A percentile compares a stretch with the other conserved stretches of the same genome.
phyloP scores from a whole-genome alignment of 2,113 vertebrate genomes.

The Phyllopteryx taeniolatus region DNA sequence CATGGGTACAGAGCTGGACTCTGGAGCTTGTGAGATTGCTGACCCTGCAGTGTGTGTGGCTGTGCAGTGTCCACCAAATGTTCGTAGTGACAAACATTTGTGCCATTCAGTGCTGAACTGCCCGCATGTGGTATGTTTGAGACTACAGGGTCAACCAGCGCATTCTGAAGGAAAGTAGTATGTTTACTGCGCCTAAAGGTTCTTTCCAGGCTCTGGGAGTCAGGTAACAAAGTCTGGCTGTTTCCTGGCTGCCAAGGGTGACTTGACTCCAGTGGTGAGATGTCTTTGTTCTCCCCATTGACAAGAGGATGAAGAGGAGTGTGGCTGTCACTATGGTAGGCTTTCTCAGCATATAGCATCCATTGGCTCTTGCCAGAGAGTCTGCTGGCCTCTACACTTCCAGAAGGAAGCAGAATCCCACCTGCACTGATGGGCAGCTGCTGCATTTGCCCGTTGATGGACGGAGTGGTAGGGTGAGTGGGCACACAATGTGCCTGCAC shows the following conservation, averaged over 20 bases:
- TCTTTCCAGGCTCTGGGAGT: conserved; percentile 23
- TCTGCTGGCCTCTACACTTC: not conserved
- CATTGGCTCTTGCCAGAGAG: conserved; percentile 19
- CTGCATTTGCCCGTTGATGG: conserved; percentile 50
- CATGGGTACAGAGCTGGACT: not conserved
- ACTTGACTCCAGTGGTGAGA: not conserved
- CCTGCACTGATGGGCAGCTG: conserved; percentile 32
- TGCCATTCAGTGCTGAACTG: conserved; percentile 4
- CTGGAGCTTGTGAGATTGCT: conserved; percentile 40
- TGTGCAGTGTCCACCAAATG: conserved; percentile 9
- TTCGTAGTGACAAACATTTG: conserved; percentile 33
- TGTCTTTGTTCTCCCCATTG: conserved; percentile 27
- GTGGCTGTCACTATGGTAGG: conserved; percentile 5
- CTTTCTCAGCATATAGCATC: conserved; percentile 22
- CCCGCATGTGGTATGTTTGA: conserved; percentile 2
- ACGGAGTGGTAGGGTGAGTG: not conserved
- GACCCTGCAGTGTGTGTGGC: conserved; percentile 31
- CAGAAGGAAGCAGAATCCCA: conserved; percentile 12
- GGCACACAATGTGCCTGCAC: not conserved
- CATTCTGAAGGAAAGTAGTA: not conserved
- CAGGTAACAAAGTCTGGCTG: not conserved
- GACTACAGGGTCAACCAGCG: conserved; percentile 8
- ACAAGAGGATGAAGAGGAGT: conserved; percentile 2
- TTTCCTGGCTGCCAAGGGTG: not conserved
- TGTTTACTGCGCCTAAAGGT: conserved; percentile 32